Conservation (phyloP, 2,797 vertebrate genomes). For the Phrynocephalus vlangalii region DNA sequence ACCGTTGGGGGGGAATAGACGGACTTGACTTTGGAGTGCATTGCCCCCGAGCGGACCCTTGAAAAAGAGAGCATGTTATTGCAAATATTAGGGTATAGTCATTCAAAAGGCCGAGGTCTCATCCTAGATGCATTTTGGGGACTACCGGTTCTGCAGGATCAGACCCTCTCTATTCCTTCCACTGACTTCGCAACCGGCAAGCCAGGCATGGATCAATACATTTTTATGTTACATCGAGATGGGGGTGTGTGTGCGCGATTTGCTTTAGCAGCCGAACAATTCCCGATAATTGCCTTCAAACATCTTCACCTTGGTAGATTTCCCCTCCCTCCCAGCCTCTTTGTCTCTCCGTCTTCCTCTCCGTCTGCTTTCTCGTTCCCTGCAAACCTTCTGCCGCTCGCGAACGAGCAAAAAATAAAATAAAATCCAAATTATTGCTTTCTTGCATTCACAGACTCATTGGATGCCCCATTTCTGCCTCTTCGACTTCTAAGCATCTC, state of each 20-base stretch:
- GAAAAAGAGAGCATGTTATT: too few relatives aligned
- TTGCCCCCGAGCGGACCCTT: too few relatives aligned
- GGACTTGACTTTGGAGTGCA: too few relatives aligned
- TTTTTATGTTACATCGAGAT: conserved; percentile 33
- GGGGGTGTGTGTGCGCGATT: not conserved
- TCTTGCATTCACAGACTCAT: not conserved
- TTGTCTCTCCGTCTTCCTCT: conserved; percentile 3
- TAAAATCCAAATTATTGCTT: too few relatives aligned
- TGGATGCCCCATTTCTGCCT: not conserved
- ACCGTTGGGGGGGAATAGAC: too few relatives aligned
- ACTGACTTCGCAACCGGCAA: not conserved
- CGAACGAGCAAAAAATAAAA: too few relatives aligned
- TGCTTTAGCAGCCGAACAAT: conserved; percentile 29
- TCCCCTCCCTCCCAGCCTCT: not conserved
- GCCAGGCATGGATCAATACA: conserved; percentile 18
- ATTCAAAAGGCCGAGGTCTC: not conserved
- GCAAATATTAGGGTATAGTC: too few relatives aligned
- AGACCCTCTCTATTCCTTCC: not conserved
- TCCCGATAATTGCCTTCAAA: conserved; percentile 37
- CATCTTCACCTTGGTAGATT: not conserved
- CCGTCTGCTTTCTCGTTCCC: not conserved
- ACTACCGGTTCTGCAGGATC: not conserved
- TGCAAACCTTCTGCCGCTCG: not conserved
- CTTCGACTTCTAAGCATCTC: not conserved
- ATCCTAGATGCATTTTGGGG: not conserved